Percentiles rank a stretch among this genome's conserved stretches.
Evolutionary conservation across 2,797 vertebrate species (phyloP).

Genomic region (Mus minutoides): DNA sequence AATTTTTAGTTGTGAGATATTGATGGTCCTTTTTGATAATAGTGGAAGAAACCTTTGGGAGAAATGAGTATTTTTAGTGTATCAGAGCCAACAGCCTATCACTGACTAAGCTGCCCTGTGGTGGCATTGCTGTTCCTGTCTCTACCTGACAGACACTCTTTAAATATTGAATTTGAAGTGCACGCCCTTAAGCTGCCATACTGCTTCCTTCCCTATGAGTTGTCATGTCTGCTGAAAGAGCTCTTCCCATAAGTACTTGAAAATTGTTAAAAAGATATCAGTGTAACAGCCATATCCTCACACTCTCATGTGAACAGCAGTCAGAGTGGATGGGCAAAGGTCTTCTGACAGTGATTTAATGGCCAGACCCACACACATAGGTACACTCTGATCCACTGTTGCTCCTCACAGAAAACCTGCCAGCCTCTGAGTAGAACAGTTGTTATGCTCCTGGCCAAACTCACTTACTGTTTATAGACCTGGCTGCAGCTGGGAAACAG

Average conservation of each 20-base stretch:
- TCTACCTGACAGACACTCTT: neutral
- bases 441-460: constrained; percentile 64
- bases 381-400: constrained; percentile 57
- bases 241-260: constrained; percentile 10
- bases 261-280: constrained; percentile 51
- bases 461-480: constrained; percentile 72
- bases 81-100: neutral
- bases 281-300: constrained; percentile 30
- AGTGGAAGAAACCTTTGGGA: neutral
- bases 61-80: neutral
- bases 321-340: constrained; percentile 64
- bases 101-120: neutral
- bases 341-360: constrained; percentile 55
- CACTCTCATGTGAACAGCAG: constrained; percentile 52
- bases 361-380: constrained; percentile 18
- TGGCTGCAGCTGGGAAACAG: constrained; percentile 61
- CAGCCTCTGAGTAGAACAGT: constrained; percentile 63
- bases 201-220: neutral
- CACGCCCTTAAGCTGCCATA: neutral
- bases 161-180: neutral
- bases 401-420: constrained; percentile 65
- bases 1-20: neutral
- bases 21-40: neutral
- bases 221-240: constrained; percentile 3
- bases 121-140: neutral